Conservation (phyloP, 2,797 vertebrate species). For the Astyanax mexicanus region DNA sequence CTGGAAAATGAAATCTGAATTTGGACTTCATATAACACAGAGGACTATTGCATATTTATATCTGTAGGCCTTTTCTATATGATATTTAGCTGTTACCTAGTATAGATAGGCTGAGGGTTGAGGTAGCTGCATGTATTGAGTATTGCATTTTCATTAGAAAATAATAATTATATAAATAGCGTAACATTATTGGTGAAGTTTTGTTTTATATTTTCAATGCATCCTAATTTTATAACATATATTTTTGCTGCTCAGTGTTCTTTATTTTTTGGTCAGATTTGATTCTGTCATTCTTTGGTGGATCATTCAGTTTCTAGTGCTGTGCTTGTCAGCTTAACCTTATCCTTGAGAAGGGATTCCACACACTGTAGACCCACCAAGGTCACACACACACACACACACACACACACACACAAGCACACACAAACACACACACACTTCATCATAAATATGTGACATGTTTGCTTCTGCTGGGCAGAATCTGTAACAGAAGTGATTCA, state of each 20-base stretch:
- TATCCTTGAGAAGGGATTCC: neutral
- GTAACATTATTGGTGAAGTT: too few relatives aligned
- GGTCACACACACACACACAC: neutral
- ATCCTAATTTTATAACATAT: neutral
- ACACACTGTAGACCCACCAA: neutral
- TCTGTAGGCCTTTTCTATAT: too few relatives aligned
- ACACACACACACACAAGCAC: slow-evolving; percentile 8
- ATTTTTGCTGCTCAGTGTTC: neutral
- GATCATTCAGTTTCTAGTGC: neutral
- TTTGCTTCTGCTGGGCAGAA: neutral
- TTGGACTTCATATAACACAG: too few relatives aligned
- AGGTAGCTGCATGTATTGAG: too few relatives aligned
- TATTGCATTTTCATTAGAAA: too few relatives aligned
- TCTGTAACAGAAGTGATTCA: neutral
- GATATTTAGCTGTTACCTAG: too few relatives aligned
- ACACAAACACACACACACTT: neutral
- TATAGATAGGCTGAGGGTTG: too few relatives aligned
- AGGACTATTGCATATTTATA: too few relatives aligned
- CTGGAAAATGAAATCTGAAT: too few relatives aligned
- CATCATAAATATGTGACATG: slow-evolving; percentile 7
- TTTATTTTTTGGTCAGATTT: neutral
- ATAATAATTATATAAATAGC: too few relatives aligned
- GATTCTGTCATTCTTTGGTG: neutral
- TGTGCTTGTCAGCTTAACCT: neutral
- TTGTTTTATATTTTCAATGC: too few relatives aligned